phyloP scores from a whole-genome alignment of 2,797 vertebrate genomes.

The Atherinosoma microstoma region DNA sequence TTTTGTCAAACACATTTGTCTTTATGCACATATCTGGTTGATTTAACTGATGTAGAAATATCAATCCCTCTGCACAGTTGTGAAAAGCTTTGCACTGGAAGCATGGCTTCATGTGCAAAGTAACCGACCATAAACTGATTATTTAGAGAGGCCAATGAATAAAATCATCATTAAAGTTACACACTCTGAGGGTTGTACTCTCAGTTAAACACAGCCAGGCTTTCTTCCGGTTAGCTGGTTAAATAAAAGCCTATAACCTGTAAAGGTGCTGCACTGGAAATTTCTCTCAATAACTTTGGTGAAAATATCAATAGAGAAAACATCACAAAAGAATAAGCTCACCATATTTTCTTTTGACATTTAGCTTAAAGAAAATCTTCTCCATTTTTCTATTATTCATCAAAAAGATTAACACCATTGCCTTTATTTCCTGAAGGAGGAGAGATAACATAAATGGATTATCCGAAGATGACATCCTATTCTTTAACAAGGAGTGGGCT shows the following conservation, averaged over 20 bases:
- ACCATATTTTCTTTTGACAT: constrained; percentile 2
- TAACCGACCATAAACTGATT: no score
- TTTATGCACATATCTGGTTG: not conserved
- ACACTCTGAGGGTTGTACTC: not conserved
- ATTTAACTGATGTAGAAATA: no score
- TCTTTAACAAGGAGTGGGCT: constrained; percentile 15
- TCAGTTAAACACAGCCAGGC: not conserved
- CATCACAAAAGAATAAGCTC: not conserved
- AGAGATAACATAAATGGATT: constrained; percentile 33
- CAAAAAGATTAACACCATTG: constrained; percentile 5
- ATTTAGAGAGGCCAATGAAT: no score
- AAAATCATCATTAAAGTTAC: not conserved
- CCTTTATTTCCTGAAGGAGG: not conserved
- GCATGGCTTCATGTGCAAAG: no score
- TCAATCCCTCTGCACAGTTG: no score
- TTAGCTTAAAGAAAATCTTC: constrained; percentile 13
- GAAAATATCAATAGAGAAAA: not conserved
- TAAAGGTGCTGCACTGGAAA: not conserved
- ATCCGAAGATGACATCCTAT: constrained; percentile 30
- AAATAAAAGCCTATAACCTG: not conserved
- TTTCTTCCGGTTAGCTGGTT: not conserved
- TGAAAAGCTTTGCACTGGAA: no score
- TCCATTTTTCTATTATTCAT: not conserved
- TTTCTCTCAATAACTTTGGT: not conserved
- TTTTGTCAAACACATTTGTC: not conserved